Conservation (phyloP, 2,888 invertebrate genomes). For the Stenotaenia linearis region DNA sequence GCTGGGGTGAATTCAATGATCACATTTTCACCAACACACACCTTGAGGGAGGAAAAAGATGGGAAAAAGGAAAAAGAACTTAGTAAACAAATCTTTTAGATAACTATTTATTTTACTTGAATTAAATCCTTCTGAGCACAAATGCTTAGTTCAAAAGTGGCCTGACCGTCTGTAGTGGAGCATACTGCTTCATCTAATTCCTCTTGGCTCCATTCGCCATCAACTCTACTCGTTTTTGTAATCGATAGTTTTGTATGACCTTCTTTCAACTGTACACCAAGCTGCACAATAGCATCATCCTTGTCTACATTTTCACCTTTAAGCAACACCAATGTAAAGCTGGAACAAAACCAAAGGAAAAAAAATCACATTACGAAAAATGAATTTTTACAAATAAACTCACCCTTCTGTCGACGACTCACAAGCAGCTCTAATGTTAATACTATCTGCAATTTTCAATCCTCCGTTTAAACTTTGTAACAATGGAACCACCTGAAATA, state of each 20-base stretch:
- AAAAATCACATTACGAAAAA: background rate
- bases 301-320: constrained; percentile 34
- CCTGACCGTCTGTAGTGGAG: constrained; percentile 30
- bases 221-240: constrained; percentile 31
- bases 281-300: constrained; percentile 34
- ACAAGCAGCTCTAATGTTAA: constrained; percentile 29
- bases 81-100: too few species aligned
- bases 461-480: constrained; percentile 33
- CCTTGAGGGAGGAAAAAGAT: constrained; percentile 17
- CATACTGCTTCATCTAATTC: constrained; percentile 32
- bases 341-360: background rate
- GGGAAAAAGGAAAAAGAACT: background rate
- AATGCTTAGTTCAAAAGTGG: constrained; percentile 33
- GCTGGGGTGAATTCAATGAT: constrained; percentile 31
- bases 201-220: constrained; percentile 33
- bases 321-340: constrained; percentile 31
- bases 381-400: background rate
- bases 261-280: constrained; percentile 20
- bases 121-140: constrained; percentile 32
- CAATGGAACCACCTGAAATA: constrained; percentile 33
- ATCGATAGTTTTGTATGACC: constrained; percentile 23
- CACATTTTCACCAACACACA: constrained; percentile 31
- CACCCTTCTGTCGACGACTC: constrained; percentile 34
- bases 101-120: too few species aligned
- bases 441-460: constrained; percentile 33